Conservation (phyloP, 2,113 vertebrate species). For the Rutilus rutilus region DNA sequence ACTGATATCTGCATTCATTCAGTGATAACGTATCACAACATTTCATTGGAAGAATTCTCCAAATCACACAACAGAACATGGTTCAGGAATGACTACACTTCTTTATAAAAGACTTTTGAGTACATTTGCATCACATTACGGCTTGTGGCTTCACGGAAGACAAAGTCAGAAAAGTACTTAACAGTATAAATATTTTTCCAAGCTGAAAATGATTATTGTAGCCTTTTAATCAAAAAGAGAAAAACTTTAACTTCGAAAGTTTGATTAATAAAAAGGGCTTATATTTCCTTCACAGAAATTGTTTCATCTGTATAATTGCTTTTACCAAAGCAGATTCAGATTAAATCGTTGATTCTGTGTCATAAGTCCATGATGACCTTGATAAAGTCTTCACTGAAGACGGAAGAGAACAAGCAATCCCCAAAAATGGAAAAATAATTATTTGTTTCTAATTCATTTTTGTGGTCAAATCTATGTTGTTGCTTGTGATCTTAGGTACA, state of each 20-base stretch:
- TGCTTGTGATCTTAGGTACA: neutral
- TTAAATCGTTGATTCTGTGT: neutral
- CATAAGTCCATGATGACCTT: neutral
- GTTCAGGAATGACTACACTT: neutral
- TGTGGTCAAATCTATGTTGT: neutral
- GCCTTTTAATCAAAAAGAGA: neutral
- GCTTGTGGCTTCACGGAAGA: neutral
- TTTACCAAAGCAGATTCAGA: neutral
- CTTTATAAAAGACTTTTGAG: constrained; percentile 8
- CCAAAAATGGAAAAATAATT: neutral
- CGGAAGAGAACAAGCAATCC: neutral
- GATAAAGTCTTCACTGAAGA: neutral
- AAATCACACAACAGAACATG: neutral
- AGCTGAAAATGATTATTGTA: too few relatives aligned
- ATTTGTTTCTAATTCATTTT: neutral
- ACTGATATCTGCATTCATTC: neutral
- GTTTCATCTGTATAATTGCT: neutral
- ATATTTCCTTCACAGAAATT: neutral
- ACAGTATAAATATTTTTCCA: neutral
- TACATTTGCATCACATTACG: neutral
- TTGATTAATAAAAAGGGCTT: too few relatives aligned
- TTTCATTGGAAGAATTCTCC: neutral
- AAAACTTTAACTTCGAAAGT: neutral
- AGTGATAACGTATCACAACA: constrained; percentile 40
- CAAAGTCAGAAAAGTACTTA: neutral